These are phyloP conservation scores for Drosophila anomelani DNA, from an alignment of 2,888 invertebrate genomes.

Conservation along the genomic window DNA sequence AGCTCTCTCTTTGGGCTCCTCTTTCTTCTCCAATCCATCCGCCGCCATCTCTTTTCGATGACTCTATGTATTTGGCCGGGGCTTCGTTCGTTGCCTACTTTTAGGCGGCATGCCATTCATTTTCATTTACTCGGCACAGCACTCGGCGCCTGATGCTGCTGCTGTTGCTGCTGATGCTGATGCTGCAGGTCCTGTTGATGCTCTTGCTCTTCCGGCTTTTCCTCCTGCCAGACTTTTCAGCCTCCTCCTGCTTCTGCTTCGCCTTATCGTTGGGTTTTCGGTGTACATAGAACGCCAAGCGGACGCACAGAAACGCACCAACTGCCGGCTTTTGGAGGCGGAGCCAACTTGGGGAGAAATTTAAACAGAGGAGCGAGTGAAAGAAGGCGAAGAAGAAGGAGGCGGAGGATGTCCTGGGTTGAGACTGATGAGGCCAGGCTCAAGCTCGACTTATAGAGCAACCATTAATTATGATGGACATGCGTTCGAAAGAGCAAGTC, in stretches of 20 bases:
- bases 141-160: constrained; percentile 38
- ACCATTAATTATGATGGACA: constrained; percentile 74
- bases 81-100: constrained; percentile 64
- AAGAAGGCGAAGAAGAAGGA: neutral
- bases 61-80: constrained; percentile 64
- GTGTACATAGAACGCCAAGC: constrained; percentile 67
- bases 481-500: constrained; percentile 38
- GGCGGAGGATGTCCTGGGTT: neutral
- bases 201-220: constrained; percentile 20
- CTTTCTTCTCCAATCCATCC: constrained; percentile 13
- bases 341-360: constrained; percentile 59
- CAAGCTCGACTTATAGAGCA: constrained; percentile 57
- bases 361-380: constrained; percentile 4
- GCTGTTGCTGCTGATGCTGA: constrained; percentile 4
- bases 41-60: constrained; percentile 29
- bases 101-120: constrained; percentile 73
- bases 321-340: constrained; percentile 69
- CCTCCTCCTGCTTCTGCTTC: constrained; percentile 28
- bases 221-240: constrained; percentile 7
- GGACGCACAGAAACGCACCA: constrained; percentile 62
- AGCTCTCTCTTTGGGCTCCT: constrained; percentile 19
- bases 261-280: constrained; percentile 71
- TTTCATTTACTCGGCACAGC: constrained; percentile 64
- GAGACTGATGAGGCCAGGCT: constrained; percentile 8
- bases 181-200: constrained; percentile 12